Percentiles rank a stretch among this genome's conserved stretches.
Evolutionary conservation across 2,888 invertebrate genomes (phyloP).

Genomic region (Stenurella melanura): DNA sequence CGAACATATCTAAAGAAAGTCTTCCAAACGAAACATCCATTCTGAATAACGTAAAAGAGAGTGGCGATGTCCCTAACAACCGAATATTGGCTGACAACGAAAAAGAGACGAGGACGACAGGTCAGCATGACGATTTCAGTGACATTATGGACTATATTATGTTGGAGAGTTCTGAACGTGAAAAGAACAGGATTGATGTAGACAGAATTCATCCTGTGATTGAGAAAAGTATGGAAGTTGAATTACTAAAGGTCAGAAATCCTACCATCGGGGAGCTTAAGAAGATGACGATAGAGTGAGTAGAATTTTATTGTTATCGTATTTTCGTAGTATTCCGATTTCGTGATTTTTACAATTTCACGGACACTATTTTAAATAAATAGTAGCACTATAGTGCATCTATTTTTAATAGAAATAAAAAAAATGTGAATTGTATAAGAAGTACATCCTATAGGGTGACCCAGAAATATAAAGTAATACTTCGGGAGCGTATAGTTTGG

Average conservation of each 20-base stretch:
- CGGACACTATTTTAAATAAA: background rate
- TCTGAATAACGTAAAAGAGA: constrained; percentile 42
- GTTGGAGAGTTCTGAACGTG: constrained; percentile 74
- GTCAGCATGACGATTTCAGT: constrained; percentile 78
- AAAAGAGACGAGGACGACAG: constrained; percentile 48
- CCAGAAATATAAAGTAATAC: too few species aligned
- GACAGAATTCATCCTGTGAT: constrained; percentile 75
- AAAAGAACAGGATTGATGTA: constrained; percentile 74
- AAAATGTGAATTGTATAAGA: too few species aligned
- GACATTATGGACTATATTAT: constrained; percentile 77
- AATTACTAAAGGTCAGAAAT: constrained; percentile 74
- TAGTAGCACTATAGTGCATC: too few species aligned
- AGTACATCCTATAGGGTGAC: too few species aligned
- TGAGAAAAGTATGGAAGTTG: constrained; percentile 75
- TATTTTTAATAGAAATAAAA: too few species aligned
- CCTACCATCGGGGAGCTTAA: constrained; percentile 84
- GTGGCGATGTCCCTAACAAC: constrained; percentile 39
- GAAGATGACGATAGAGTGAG: constrained; percentile 74
- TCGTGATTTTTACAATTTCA: background rate
- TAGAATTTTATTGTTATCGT: constrained; percentile 43
- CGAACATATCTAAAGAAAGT: constrained; percentile 71
- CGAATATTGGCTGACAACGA: constrained; percentile 45
- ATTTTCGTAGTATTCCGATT: background rate
- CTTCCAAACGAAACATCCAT: constrained; percentile 63
- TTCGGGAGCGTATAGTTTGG: too few species aligned